Conservation (phyloP, 2,797 vertebrate genomes). For the Neoniphon sammara region DNA sequence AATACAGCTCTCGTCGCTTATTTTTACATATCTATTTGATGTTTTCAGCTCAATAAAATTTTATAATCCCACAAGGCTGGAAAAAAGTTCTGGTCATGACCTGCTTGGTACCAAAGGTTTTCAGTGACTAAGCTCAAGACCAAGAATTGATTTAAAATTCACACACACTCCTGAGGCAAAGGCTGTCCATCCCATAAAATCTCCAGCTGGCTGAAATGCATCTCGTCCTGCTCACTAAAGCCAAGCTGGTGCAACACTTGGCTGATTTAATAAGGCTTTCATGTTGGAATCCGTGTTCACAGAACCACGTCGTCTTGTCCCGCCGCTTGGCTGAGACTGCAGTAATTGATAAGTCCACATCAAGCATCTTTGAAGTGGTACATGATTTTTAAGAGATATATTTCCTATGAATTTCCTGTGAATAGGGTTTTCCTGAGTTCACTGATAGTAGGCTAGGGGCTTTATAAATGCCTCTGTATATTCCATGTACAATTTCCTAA, state of each 20-base stretch:
- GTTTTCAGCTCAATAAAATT: constrained; percentile 34
- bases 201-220: constrained; percentile 7
- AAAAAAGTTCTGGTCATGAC: neutral
- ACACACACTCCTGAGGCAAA: constrained; percentile 14
- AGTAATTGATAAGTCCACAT: constrained; percentile 13
- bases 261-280: constrained; percentile 30
- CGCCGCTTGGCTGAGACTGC: neutral
- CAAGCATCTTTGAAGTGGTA: constrained; percentile 15
- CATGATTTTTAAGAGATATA: constrained; percentile 1
- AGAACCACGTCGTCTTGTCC: constrained; percentile 15
- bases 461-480: neutral
- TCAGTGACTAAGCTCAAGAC: constrained; percentile 1
- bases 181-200: constrained; percentile 5
- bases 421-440: constrained; percentile 4
- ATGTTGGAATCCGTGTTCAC: constrained; percentile 1
- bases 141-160: constrained; percentile 15
- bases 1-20: constrained; percentile 18
- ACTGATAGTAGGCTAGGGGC: neutral
- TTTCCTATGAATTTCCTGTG: constrained; percentile 13
- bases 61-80: constrained; percentile 21
- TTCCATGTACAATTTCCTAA: constrained; percentile 27
- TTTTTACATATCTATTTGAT: constrained; percentile 37
- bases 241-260: constrained; percentile 2
- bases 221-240: constrained; percentile 10
- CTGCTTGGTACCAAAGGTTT: neutral